Conservation (phyloP, 2,888 invertebrate species). For the Alloplasta piceator region DNA sequence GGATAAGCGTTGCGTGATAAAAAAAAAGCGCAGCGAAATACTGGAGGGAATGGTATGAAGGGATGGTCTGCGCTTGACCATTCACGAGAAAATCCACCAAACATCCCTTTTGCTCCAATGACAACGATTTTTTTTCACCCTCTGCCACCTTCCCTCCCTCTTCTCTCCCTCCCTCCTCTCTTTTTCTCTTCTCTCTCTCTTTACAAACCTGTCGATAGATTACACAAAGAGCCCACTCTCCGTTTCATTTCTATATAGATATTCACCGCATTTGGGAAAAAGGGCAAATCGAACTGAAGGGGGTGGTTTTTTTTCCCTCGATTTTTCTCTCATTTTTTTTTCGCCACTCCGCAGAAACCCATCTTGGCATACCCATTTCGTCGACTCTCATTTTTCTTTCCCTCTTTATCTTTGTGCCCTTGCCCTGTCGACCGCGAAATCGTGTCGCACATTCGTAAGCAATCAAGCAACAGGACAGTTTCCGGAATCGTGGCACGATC, state of each 20-base stretch:
- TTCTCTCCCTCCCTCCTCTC: background rate
- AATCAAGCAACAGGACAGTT: slow-evolving; percentile 73
- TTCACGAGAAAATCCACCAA: slow-evolving; percentile 44
- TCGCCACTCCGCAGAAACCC: background rate
- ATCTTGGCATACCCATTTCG: background rate
- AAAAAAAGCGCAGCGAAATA: slow-evolving; percentile 40
- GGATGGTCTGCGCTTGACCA: slow-evolving; percentile 29
- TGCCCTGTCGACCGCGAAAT: slow-evolving; percentile 70
- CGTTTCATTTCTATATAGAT: background rate
- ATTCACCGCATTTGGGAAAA: slow-evolving; percentile 43
- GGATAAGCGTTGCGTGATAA: background rate
- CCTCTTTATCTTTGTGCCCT: slow-evolving; percentile 40
- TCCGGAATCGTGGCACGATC: slow-evolving; percentile 55
- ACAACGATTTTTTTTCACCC: slow-evolving; percentile 39
- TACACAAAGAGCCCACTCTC: slow-evolving; percentile 40
- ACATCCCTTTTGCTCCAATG: slow-evolving; percentile 46
- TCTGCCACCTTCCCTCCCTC: slow-evolving; percentile 64
- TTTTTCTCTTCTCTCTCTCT: slow-evolving; percentile 30
- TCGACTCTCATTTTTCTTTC: slow-evolving; percentile 55
- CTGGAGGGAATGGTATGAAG: slow-evolving; percentile 19
- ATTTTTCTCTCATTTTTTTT: background rate
- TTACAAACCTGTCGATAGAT: slow-evolving; percentile 49
- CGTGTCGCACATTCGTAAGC: slow-evolving; percentile 73
- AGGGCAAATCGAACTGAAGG: slow-evolving; percentile 35
- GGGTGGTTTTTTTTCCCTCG: slow-evolving; percentile 9